phyloP scores from a whole-genome alignment of 2,113 vertebrate genomes.

The Murina feae region DNA sequence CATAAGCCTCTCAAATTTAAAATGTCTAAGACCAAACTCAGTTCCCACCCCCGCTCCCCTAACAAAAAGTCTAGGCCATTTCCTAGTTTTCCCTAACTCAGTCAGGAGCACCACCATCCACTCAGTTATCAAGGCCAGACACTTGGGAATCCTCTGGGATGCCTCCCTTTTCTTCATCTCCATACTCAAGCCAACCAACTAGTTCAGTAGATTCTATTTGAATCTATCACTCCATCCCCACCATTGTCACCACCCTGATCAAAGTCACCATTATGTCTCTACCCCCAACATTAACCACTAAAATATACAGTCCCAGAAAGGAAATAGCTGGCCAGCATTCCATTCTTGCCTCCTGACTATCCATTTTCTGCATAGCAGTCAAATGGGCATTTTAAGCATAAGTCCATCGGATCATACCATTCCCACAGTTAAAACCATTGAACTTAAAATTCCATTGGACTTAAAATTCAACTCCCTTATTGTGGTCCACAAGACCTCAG shows the following conservation, averaged over 20 bases:
- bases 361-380: neutral
- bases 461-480: constrained; percentile 13
- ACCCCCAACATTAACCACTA: neutral
- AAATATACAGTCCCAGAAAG: neutral
- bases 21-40: neutral
- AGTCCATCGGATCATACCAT: neutral
- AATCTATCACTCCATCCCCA: neutral
- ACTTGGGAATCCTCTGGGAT: neutral
- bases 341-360: neutral
- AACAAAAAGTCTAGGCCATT: neutral
- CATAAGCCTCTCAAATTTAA: neutral
- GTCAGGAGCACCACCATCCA: neutral
- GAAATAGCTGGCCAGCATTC: neutral
- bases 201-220: neutral
- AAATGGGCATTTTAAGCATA: neutral
- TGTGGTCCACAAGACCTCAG: neutral
- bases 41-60: neutral
- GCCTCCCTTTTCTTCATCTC: neutral
- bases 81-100: neutral
- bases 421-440: neutral
- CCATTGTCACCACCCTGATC: neutral
- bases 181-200: neutral
- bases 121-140: neutral
- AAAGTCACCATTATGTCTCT: neutral
- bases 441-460: constrained; percentile 30